A percentile compares a stretch with the other conserved stretches of the same genome.
phyloP scores from a whole-genome alignment of 1,140 invertebrate species.

The Penaeus japonicus region DNA sequence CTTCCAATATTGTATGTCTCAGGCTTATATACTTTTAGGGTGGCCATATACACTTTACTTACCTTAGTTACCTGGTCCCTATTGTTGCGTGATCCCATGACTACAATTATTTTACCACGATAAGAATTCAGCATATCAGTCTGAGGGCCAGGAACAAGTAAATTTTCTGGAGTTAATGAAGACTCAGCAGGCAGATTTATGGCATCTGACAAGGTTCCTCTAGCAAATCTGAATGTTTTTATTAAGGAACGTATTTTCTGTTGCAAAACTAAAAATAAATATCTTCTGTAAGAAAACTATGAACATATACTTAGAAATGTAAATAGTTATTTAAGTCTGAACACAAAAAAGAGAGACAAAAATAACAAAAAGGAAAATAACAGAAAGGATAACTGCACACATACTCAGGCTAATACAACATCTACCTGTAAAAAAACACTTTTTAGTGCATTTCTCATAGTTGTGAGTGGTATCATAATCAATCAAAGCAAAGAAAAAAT shows the following conservation, averaged over 20 bases:
- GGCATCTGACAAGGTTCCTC: conserved; percentile 58
- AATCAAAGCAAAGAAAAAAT: background rate
- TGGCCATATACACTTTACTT: too few species aligned
- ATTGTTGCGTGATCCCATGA: conserved; percentile 74
- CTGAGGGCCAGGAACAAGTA: conserved; percentile 69
- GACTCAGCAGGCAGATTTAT: conserved; percentile 69
- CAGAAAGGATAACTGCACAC: too few species aligned
- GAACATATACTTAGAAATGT: too few species aligned
- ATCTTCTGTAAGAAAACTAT: conserved; percentile 66
- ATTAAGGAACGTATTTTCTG: conserved; percentile 26
- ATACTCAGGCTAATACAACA: too few species aligned
- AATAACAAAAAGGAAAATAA: too few species aligned
- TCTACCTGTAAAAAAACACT: too few species aligned
- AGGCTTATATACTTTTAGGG: too few species aligned
- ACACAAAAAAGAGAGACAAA: too few species aligned
- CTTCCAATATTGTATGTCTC: too few species aligned
- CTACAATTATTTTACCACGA: conserved; percentile 76
- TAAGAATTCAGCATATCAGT: conserved; percentile 69
- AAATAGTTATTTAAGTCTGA: too few species aligned
- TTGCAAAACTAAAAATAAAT: background rate
- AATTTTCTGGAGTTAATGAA: conserved; percentile 67
- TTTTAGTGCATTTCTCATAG: too few species aligned
- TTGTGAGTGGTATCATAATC: too few species aligned
- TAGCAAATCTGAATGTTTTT: conserved; percentile 15
- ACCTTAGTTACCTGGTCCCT: conserved; percentile 80